Evolutionary conservation across 2,113 vertebrate genomes (phyloP).

Genomic region (Clarias gariepinus): DNA sequence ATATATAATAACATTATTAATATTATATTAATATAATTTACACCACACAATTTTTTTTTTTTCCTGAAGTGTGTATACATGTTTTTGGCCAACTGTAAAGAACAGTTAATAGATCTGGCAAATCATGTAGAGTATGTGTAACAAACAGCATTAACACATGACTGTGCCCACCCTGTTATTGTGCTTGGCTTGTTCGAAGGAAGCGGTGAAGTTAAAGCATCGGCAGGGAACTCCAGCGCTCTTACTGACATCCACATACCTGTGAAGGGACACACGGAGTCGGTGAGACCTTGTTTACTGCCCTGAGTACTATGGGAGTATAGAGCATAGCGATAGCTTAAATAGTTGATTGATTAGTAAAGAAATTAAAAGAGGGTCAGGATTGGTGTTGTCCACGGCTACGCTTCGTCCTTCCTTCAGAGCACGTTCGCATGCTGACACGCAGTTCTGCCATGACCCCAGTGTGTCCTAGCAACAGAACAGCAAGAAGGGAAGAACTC

Average conservation of each 20-base stretch:
- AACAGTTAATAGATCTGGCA: not conserved
- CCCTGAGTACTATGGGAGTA: not conserved
- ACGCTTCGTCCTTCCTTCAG: slow-evolving; percentile 72
- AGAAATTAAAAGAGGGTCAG: slow-evolving; percentile 60
- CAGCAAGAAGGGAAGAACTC: not conserved
- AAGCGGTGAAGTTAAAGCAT: slow-evolving; percentile 81
- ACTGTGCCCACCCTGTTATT: slow-evolving; percentile 72
- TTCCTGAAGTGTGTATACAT: not conserved
- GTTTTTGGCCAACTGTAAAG: not conserved
- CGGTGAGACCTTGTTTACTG: not conserved
- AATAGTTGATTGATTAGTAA: not conserved
- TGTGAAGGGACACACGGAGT: slow-evolving; percentile 48
- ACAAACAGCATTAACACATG: not conserved
- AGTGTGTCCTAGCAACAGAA: slow-evolving; percentile 73
- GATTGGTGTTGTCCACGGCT: slow-evolving; percentile 86
- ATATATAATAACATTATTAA: too few species aligned
- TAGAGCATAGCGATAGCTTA: not conserved
- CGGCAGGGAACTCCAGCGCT: slow-evolving; percentile 76
- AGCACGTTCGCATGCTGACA: slow-evolving; percentile 70
- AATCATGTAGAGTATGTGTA: not conserved
- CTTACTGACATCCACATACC: slow-evolving; percentile 79
- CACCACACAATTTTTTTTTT: too few species aligned
- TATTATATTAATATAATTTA: too few species aligned
- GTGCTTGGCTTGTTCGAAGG: slow-evolving; percentile 81
- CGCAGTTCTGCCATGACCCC: slow-evolving; percentile 86